Evolutionary conservation across 1,140 invertebrate species (phyloP), one percentile per base, ranked within the genome.

Genomic region (Drosophila yakuba): DNA sequence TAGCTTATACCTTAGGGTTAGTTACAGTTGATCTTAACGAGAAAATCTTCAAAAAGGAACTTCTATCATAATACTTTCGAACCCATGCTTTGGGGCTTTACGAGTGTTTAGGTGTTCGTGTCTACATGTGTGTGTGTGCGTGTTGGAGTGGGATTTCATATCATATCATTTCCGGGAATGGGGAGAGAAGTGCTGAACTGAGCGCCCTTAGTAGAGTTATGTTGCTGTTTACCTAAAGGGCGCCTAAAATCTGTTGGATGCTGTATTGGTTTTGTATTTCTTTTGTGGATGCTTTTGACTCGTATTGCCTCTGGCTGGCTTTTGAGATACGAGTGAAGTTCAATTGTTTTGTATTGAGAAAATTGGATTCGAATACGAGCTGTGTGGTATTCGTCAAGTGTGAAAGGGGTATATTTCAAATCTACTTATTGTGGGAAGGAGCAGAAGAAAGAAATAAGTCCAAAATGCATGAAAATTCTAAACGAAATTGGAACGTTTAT

Each of bases 1-100:
- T 89, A 89, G 62, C 85, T 88, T 88, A 88, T 0, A 6, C 4
- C 32, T 76, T 89, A 88, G 43, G 43, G 61, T 88, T 89, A 88
- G 61, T 74, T 63, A 88, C 84, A 84, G 63, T 74, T 90, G 84
- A 72, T 75, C 79, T 69, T 83, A 60, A 80, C 38, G 45, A 56
- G 15, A 11, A 57, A 71, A 20, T 23, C 64, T 39, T 43, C 58
- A 63, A 74, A 57, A 14, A 50, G 36, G 56, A 83, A 82, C 66
- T 41, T 58, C 82, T 72, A 50, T 48, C 14, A 41, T 44, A 47
- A 25, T 85, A 80, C 57, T 64, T 55, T 55, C 36, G 39, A 88
- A 74, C 80, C 84, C 83, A 86, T 86, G 83, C 83, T 79, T 59
- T 63, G 57, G 83, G 64, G 48, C 59, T 74, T 60, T 43, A 58